Conservation (phyloP, 2,888 invertebrate species). For the Caenorhabditis sp. region DNA sequence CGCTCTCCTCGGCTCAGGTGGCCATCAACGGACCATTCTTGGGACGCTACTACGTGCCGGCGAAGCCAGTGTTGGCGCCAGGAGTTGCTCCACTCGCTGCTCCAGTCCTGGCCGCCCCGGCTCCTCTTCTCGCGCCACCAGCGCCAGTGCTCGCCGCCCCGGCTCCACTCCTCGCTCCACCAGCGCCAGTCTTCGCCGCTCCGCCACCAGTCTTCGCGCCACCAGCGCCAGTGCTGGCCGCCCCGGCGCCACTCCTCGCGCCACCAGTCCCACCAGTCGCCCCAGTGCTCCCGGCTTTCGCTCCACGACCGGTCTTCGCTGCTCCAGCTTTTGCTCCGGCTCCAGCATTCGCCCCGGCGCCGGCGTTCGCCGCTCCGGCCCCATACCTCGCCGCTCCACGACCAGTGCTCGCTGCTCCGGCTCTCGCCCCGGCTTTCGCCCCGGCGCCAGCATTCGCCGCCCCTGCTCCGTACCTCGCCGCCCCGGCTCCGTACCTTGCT, state of each 20-base stretch:
- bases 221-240: conserved; percentile 28
- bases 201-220: conserved; percentile 45
- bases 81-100: conserved; percentile 60
- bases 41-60: conserved; percentile 65
- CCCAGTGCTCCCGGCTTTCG: conserved; percentile 45
- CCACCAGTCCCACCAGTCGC: too few relatives aligned
- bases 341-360: conserved; percentile 27
- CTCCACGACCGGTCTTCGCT: conserved; percentile 33
- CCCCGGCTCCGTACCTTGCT: conserved; percentile 36
- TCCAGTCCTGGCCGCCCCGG: conserved; percentile 59
- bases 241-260: conserved; percentile 52
- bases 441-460: conserved; percentile 38
- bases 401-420: conserved; percentile 51
- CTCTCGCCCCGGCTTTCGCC: conserved; percentile 50
- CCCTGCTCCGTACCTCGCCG: conserved; percentile 37
- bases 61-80: conserved; percentile 64
- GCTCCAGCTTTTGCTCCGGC: conserved; percentile 36
- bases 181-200: conserved; percentile 48
- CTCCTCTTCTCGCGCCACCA: conserved; percentile 55
- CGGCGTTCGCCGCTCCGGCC: conserved; percentile 45
- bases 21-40: conserved; percentile 65
- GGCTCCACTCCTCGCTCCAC: conserved; percentile 46
- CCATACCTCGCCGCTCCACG: conserved; percentile 23
- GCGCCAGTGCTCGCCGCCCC: conserved; percentile 58
- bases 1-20: conserved; percentile 62